These are phyloP conservation scores for Pardalotus punctatus DNA, from an alignment of 2,113 vertebrate species.

Conservation along the genomic window DNA sequence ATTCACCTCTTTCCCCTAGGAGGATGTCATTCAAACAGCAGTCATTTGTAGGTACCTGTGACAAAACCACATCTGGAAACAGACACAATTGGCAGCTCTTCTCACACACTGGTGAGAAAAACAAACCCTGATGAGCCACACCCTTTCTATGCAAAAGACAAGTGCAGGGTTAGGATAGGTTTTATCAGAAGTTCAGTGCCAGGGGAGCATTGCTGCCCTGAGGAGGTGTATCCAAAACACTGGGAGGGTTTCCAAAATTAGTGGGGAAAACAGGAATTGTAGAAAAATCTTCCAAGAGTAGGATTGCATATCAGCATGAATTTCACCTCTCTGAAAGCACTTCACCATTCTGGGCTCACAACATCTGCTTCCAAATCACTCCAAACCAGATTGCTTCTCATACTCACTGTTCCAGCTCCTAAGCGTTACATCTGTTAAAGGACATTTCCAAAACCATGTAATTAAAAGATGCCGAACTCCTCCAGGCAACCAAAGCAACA, in stretches of 20 bases:
- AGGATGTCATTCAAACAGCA: neutral
- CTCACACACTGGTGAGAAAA: neutral
- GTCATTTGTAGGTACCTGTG: neutral
- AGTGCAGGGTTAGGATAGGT: neutral
- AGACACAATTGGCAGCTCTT: neutral
- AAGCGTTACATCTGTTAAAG: neutral
- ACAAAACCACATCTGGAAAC: neutral
- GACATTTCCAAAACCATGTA: neutral
- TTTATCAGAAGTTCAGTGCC: neutral
- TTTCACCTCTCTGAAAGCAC: neutral
- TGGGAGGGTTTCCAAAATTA: neutral
- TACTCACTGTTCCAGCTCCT: neutral
- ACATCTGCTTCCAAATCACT: neutral
- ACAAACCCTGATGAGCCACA: neutral
- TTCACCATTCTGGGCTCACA: neutral
- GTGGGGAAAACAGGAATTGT: neutral
- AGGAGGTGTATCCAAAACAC: neutral
- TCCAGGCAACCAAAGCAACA: neutral
- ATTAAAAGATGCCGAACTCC: slow-evolving; percentile 2
- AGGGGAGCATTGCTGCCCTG: neutral
- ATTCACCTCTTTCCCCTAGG: neutral
- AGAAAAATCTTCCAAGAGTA: neutral
- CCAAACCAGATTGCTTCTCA: neutral
- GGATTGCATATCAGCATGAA: neutral
- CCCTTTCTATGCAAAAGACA: neutral